Conservation (phyloP, 2,797 vertebrate species). For the Acanthurus leucopareius region DNA sequence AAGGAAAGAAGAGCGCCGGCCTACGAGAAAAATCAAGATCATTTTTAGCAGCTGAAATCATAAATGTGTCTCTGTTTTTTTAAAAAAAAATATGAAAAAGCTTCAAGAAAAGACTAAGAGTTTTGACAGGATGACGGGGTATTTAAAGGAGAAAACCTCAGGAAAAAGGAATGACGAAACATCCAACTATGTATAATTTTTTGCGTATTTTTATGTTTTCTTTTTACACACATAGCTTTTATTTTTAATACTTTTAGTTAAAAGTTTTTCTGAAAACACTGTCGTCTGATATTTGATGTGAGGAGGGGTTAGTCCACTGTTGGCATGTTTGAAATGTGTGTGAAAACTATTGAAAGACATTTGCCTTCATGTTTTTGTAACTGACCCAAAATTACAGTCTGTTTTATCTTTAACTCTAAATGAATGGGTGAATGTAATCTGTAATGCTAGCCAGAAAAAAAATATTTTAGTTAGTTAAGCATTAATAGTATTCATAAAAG, state of each 20-base stretch:
- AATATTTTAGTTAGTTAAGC: background rate
- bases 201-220: background rate
- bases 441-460: background rate
- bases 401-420: background rate
- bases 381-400: conserved; percentile 16
- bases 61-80: too few relatives aligned
- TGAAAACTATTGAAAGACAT: too few relatives aligned
- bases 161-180: background rate
- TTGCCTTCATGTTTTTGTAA: conserved; percentile 31
- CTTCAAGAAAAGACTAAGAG: background rate
- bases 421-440: background rate
- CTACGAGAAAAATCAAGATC: background rate
- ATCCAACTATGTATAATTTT: background rate
- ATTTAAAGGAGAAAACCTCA: background rate
- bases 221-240: background rate
- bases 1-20: background rate
- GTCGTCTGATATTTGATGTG: background rate
- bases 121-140: background rate
- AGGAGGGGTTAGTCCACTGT: background rate
- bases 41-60: background rate
- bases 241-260: conserved; percentile 29
- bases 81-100: too few relatives aligned
- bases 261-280: background rate
- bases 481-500: background rate
- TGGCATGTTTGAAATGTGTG: background rate